A percentile compares a stretch with the other conserved stretches of the same genome.
phyloP scores from a whole-genome alignment of 2,113 vertebrate genomes.

The Trogon melanurus region DNA sequence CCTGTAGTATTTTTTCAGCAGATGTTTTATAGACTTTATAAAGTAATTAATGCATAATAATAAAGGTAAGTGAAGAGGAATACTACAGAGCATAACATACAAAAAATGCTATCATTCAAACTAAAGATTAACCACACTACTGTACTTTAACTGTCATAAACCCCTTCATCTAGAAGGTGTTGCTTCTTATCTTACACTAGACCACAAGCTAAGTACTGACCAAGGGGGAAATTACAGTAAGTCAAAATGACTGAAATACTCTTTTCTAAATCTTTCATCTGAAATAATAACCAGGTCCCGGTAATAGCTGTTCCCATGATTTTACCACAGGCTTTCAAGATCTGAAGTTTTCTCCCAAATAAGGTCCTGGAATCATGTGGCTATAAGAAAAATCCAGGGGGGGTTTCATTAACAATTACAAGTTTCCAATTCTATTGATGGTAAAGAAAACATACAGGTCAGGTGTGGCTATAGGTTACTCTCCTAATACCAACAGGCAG shows the following conservation, averaged over 20 bases:
- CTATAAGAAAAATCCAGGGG: not conserved
- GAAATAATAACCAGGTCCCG: not conserved
- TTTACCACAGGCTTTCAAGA: not conserved
- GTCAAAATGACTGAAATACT: not conserved
- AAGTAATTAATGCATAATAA: not conserved
- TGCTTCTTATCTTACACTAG: not conserved
- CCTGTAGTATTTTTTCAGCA: not conserved
- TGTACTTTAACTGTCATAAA: not conserved
- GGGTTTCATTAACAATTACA: not conserved
- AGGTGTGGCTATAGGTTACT: not conserved
- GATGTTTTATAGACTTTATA: not conserved
- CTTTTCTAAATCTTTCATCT: not conserved
- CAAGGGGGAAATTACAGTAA: not conserved
- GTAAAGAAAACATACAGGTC: not conserved
- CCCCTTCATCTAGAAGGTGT: not conserved
- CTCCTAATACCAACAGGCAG: not conserved
- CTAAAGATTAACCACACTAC: not conserved
- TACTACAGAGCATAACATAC: not conserved
- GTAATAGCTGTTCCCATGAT: not conserved
- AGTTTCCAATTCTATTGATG: not conserved
- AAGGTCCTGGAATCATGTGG: accelerated
- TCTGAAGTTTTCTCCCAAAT: not conserved
- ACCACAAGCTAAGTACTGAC: not conserved
- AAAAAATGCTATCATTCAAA: not conserved
- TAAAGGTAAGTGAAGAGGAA: not conserved